These are phyloP conservation scores for Phalacrocorax carbo DNA, from an alignment of 2,113 vertebrate genomes.

Conservation along the genomic window DNA sequence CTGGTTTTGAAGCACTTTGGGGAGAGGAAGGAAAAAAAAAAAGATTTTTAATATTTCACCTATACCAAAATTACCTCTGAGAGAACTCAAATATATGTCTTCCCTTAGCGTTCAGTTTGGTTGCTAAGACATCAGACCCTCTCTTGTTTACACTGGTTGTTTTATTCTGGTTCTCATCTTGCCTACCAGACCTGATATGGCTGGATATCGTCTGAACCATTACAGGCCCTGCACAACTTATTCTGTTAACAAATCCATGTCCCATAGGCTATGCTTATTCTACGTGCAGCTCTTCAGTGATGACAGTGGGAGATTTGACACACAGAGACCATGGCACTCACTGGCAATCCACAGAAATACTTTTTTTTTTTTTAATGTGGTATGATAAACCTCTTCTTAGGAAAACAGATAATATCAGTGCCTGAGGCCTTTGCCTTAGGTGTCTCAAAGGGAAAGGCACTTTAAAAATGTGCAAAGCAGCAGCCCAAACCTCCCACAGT, in stretches of 20 bases:
- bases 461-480: constrained; percentile 64
- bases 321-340: not conserved
- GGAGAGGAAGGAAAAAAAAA: not conserved
- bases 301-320: not conserved
- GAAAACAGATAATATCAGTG: constrained; percentile 58
- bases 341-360: not conserved
- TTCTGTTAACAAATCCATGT: not conserved
- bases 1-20: not conserved
- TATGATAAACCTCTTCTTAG: constrained; percentile 30
- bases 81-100: not conserved
- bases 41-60: not conserved
- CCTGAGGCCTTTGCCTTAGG: constrained; percentile 57
- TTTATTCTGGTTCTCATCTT: not conserved
- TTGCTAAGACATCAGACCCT: not conserved
- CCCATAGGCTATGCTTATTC: not conserved
- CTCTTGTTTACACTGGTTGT: not conserved
- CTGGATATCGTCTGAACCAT: not conserved
- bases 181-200: not conserved
- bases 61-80: not conserved
- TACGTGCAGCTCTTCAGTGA: not conserved
- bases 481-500: constrained; percentile 61
- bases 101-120: not conserved
- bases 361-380: not conserved
- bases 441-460: constrained; percentile 53
- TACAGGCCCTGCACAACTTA: not conserved